A percentile compares a stretch with the other conserved stretches of the same genome.
Evolutionary conservation across 1,140 invertebrate species (phyloP).

Genomic region (Drosophila prosaltans): DNA sequence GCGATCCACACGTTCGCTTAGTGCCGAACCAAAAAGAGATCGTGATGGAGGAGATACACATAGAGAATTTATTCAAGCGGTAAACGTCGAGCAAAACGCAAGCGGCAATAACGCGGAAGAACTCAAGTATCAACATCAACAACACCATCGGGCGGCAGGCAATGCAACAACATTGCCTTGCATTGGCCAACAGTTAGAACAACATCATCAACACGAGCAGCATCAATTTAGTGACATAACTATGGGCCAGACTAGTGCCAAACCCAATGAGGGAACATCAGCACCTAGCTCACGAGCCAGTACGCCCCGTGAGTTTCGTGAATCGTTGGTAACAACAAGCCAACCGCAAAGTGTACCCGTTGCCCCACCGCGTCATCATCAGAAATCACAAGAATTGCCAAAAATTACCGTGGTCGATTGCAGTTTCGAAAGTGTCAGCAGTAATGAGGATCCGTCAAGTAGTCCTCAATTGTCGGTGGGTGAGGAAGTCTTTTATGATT

Average conservation of each 20-base stretch:
- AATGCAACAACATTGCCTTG: conserved; percentile 53
- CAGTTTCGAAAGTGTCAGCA: conserved; percentile 43
- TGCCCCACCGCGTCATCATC: conserved; percentile 50
- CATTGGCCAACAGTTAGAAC: conserved; percentile 44
- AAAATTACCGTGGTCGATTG: conserved; percentile 76
- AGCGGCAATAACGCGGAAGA: conserved; percentile 48
- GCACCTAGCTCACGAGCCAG: conserved; percentile 58
- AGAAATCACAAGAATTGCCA: conserved; percentile 60
- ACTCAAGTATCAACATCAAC: conserved; percentile 28
- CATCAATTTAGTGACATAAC: conserved; percentile 54
- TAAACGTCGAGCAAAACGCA: conserved; percentile 69
- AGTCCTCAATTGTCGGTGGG: conserved; percentile 23
- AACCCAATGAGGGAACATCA: conserved; percentile 58
- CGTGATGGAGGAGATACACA: conserved; percentile 17
- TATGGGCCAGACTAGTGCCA: conserved; percentile 77
- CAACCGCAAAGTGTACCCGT: conserved; percentile 28
- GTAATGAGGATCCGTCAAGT: conserved; percentile 18
- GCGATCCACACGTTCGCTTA: conserved; percentile 8
- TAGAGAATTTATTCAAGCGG: conserved; percentile 71
- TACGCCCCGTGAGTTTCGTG: conserved; percentile 73
- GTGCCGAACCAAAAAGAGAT: conserved; percentile 17
- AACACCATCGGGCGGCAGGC: conserved; percentile 30
- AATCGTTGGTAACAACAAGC: conserved; percentile 48
- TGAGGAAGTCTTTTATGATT: conserved; percentile 65
- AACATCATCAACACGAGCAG: conserved; percentile 34